Evolutionary conservation across 2,797 vertebrate genomes (phyloP).

Genomic region (Corythornis leucogaster): DNA sequence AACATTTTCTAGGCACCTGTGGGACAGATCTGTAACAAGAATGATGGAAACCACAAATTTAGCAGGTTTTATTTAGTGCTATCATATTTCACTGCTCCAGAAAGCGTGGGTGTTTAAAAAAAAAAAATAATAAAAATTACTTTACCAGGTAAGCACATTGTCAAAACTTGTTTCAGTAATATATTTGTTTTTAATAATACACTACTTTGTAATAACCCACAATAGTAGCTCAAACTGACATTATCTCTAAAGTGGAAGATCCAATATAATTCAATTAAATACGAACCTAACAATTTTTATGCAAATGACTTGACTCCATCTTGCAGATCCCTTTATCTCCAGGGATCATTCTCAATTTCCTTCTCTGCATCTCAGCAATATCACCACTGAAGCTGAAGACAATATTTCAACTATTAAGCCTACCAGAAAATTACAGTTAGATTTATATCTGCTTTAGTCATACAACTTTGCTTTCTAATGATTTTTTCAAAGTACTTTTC

Average conservation of each 20-base stretch:
- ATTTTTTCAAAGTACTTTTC: constrained; percentile 26
- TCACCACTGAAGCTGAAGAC: constrained; percentile 31
- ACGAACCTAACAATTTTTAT: constrained; percentile 28
- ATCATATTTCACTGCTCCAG: not conserved
- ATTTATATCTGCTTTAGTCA: constrained; percentile 45
- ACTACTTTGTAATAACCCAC: not conserved
- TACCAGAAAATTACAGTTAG: constrained; percentile 59
- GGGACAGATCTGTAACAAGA: not conserved
- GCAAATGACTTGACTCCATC: constrained; percentile 37
- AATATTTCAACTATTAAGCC: constrained; percentile 53
- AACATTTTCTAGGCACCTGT: not conserved
- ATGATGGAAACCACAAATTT: constrained; percentile 11
- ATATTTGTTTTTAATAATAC: constrained; percentile 21
- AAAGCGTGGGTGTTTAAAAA: not conserved
- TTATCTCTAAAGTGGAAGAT: constrained; percentile 6
- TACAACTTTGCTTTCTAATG: constrained; percentile 32
- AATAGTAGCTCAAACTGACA: constrained; percentile 15
- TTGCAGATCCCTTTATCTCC: constrained; percentile 34
- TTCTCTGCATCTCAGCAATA: constrained; percentile 53
- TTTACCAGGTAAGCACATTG: constrained; percentile 21
- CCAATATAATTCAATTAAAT: constrained; percentile 57
- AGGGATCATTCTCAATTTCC: constrained; percentile 49
- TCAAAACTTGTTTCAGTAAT: constrained; percentile 20
- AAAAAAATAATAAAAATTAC: not conserved
- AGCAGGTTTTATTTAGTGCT: not conserved